phyloP scores from a whole-genome alignment of 2,113 vertebrate species.

The Henicopernis longicauda region DNA sequence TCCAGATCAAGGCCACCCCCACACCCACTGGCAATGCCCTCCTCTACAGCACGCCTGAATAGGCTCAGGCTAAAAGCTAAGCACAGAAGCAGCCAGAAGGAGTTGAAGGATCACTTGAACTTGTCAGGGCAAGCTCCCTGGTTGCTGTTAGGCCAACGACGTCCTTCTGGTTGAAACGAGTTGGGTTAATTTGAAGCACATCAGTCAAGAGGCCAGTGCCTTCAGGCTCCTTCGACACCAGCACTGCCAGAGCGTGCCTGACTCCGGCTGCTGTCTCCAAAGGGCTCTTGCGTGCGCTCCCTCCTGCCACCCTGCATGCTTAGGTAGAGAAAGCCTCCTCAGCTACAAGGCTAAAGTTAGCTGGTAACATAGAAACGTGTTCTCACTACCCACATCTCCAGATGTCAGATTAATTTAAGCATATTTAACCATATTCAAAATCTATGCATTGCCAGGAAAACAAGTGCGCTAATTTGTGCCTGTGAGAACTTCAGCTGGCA shows the following conservation, averaged over 20 bases:
- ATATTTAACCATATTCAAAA: background rate
- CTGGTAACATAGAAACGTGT: constrained; percentile 39
- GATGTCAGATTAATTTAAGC: constrained; percentile 46
- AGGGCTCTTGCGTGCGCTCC: background rate
- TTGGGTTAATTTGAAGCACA: background rate
- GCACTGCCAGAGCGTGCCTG: background rate
- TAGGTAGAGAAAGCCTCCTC: background rate
- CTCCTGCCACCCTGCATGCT: background rate
- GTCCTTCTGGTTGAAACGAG: background rate
- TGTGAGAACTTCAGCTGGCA: constrained; percentile 1
- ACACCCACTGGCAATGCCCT: background rate
- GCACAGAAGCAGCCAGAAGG: background rate
- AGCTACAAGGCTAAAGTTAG: constrained; percentile 42
- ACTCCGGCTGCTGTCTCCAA: background rate
- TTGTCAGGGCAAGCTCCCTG: background rate
- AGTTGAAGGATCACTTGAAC: background rate
- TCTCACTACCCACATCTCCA: constrained; percentile 62
- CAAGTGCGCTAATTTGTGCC: background rate
- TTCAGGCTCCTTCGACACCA: background rate
- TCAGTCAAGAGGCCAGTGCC: background rate
- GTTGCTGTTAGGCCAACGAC: background rate
- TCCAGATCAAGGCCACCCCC: background rate
- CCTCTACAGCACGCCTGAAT: background rate
- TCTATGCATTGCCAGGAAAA: background rate
- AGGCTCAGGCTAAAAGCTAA: background rate